Evolutionary conservation across 2,888 invertebrate genomes (phyloP).

Genomic region (Nomada goodeniana): DNA sequence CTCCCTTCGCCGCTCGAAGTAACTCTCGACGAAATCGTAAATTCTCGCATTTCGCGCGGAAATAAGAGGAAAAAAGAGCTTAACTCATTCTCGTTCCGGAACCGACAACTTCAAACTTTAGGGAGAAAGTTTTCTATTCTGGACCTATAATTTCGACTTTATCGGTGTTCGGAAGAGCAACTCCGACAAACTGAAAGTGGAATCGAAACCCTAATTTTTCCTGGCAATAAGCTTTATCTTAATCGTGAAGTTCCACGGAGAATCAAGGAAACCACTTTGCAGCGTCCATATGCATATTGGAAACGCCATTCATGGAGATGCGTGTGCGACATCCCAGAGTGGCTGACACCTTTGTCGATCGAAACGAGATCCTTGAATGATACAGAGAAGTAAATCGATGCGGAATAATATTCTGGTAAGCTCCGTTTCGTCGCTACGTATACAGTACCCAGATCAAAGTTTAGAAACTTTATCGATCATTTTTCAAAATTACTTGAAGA

Average conservation of each 20-base stretch:
- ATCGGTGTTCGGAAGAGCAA: slow-evolving; percentile 32
- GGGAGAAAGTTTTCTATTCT: slow-evolving; percentile 49
- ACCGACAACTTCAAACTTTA: slow-evolving; percentile 38
- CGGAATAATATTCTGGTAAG: too few species aligned
- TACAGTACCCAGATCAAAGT: too few species aligned
- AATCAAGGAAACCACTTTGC: slow-evolving; percentile 25
- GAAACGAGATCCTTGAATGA: background rate
- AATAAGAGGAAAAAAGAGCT: slow-evolving; percentile 8
- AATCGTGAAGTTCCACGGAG: slow-evolving; percentile 26
- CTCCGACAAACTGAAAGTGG: slow-evolving; percentile 17
- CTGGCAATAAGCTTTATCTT: slow-evolving; percentile 21
- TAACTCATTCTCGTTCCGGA: slow-evolving; percentile 23
- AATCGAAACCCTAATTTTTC: slow-evolving; percentile 40
- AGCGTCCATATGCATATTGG: background rate
- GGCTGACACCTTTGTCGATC: background rate
- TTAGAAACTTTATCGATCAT: too few species aligned
- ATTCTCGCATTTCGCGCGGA: slow-evolving; percentile 9
- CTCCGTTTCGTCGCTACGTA: too few species aligned
- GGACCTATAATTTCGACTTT: slow-evolving; percentile 45
- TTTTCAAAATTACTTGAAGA: too few species aligned
- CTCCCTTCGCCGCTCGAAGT: background rate
- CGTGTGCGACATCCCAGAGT: background rate
- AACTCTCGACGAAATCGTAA: slow-evolving; percentile 29
- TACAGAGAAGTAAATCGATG: too few species aligned
- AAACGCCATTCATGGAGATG: background rate